A percentile compares a stretch with the other conserved stretches of the same genome.
Evolutionary conservation across 2,888 invertebrate species (phyloP).

Genomic region (Clunio marinus): DNA sequence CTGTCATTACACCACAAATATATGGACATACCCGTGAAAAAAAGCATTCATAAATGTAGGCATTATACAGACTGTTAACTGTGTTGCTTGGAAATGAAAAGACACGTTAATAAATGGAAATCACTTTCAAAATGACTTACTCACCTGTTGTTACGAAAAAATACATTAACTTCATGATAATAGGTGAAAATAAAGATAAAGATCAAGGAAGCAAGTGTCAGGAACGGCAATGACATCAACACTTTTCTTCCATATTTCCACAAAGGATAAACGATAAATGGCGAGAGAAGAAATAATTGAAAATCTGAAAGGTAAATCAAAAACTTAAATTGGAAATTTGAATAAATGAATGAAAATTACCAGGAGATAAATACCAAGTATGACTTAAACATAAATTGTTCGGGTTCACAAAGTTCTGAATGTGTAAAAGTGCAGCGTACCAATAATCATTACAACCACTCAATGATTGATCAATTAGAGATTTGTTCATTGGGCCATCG

Average conservation of each 20-base stretch:
- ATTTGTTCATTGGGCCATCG: conserved; percentile 50
- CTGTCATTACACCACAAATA: background rate
- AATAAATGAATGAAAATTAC: background rate
- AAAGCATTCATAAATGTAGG: background rate
- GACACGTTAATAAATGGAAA: background rate
- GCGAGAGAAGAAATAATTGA: background rate
- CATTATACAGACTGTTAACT: background rate
- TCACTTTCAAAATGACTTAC: background rate
- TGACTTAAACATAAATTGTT: conserved; percentile 45
- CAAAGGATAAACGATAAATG: background rate
- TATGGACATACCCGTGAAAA: background rate
- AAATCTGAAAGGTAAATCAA: background rate
- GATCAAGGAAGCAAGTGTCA: background rate
- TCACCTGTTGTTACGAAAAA: background rate
- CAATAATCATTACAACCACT: conserved; percentile 49
- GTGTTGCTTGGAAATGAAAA: too few relatives aligned
- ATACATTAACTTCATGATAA: background rate
- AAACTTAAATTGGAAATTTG: background rate
- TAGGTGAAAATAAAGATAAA: background rate
- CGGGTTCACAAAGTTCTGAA: conserved; percentile 52
- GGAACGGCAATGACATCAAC: background rate
- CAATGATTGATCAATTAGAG: background rate
- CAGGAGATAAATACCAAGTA: conserved; percentile 43
- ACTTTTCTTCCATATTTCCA: background rate
- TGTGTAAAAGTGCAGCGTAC: conserved; percentile 53